Evolutionary conservation across 2,888 invertebrate species (phyloP).

Genomic region (Lasioglossum vierecki): DNA sequence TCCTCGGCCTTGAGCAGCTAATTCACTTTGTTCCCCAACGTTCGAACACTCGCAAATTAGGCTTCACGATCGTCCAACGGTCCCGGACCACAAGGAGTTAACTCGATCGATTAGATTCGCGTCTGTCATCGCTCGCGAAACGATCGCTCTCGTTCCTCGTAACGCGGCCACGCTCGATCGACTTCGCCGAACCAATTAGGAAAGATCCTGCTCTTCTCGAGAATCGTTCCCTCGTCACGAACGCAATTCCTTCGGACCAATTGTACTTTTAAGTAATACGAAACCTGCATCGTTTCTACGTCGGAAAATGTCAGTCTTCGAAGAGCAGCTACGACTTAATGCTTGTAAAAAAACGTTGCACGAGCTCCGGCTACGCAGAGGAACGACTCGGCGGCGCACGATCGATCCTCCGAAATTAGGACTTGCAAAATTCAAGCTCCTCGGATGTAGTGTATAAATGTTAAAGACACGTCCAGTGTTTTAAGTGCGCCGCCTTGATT

Average conservation of each 20-base stretch:
- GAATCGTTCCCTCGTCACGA: constrained; percentile 1
- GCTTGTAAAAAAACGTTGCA: not conserved
- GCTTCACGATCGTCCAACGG: not conserved
- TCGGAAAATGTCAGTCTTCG: constrained; percentile 52
- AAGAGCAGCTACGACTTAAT: constrained; percentile 16
- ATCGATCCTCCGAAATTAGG: constrained; percentile 26
- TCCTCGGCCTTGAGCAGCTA: not conserved
- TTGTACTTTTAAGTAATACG: constrained; percentile 15
- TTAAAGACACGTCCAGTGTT: no score
- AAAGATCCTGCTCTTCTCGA: not conserved
- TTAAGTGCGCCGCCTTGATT: not conserved
- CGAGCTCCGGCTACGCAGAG: constrained; percentile 9
- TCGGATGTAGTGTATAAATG: not conserved
- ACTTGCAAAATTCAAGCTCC: not conserved
- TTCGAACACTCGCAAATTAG: not conserved
- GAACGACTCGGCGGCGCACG: constrained; percentile 9
- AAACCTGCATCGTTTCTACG: constrained; percentile 3
- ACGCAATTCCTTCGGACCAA: constrained; percentile 55
- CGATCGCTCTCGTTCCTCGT: constrained; percentile 1
- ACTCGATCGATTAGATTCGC: not conserved
- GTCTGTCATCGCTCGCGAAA: not conserved
- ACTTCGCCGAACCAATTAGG: not conserved
- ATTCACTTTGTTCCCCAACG: not conserved
- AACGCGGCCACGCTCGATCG: not conserved
- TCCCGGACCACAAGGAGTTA: not conserved